These are phyloP conservation scores for Cavia aperea DNA, from an alignment of 2,113 vertebrate species.

Conservation along the genomic window DNA sequence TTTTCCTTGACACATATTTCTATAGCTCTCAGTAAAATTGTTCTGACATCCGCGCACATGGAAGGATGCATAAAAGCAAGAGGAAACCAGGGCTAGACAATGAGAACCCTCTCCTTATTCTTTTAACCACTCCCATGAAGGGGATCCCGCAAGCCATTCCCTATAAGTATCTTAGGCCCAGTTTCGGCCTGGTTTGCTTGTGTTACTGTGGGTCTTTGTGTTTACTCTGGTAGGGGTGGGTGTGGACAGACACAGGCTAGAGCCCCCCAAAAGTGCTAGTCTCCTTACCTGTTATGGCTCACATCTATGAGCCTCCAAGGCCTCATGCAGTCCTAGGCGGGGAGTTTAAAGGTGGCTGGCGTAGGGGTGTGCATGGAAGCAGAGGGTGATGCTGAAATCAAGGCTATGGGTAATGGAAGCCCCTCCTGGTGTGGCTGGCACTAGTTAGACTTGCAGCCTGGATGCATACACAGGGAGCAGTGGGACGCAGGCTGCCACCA, in stretches of 20 bases:
- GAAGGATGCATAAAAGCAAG: neutral
- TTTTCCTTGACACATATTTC: constrained; percentile 12
- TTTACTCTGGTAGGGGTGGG: neutral
- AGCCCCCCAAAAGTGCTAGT: neutral
- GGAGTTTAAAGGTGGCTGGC: neutral
- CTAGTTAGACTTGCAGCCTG: neutral
- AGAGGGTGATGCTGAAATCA: neutral
- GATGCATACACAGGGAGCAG: neutral
- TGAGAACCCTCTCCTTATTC: neutral
- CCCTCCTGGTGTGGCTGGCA: neutral
- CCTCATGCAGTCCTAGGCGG: neutral
- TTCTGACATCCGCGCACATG: neutral
- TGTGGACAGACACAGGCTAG: neutral
- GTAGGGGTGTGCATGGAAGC: neutral
- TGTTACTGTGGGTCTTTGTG: neutral
- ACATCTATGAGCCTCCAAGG: neutral
- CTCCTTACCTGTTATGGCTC: neutral
- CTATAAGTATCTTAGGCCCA: neutral
- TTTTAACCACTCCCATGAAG: neutral
- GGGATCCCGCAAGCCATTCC: neutral
- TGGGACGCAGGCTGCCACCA: neutral
- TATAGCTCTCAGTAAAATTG: constrained; percentile 10
- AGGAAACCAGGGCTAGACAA: neutral
- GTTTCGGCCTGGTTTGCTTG: neutral
- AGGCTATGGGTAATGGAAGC: neutral